Base-by-base conservation (phyloP, 1,140 invertebrate species). In the Aphelinus certus region DNA sequence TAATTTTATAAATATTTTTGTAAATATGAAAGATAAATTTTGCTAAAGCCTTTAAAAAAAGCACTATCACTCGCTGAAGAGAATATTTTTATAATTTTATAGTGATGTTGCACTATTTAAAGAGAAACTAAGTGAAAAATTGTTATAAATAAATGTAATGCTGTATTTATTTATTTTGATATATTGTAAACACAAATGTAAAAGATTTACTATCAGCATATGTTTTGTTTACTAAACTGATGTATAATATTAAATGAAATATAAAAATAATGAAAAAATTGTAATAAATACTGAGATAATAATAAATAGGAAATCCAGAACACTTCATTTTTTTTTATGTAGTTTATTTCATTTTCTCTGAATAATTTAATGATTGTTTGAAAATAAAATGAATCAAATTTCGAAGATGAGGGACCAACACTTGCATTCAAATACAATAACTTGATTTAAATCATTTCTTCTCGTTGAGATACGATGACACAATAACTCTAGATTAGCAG, bases 341-440 rank as follows among this genome's bases (percentile, higher is more conserved):
- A 26, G 45, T 46, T 60, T 60, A 7, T 47, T 63, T 63, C 45
- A 67, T 71, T 61, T 69, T 62, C 64, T 72, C 26, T 67, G 48
- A 72, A 67, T 71, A 72, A 76, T 71, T 48, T 72, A 46, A 76
- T 76, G 56, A 60, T 67, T 55, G n/a, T 67, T 71, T 72, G 6
- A 62, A 71, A 71, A 76, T 62, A 48, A 76, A 76, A 71, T 67
- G 61, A 76, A 72, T 71, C 26, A 56, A 60, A 67, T 67, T 65
- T 68, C 43, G 26, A 71, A 76, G 64, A 67, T 71, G 57, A 65
- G 57, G 63, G 69, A 76, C 69, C 75, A 70, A 76, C 64, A 72
- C 69, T 76, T 64, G 75, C 64, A 68, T 76, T 43, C 53, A 65
- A 76, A 64, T 69, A 75, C 65, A 73, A 55, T 66, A 53, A 71